Percentiles rank a stretch among this genome's conserved stretches.
phyloP scores from a whole-genome alignment of 2,888 invertebrate species.

The Hydrotaea cyrtoneurina region DNA sequence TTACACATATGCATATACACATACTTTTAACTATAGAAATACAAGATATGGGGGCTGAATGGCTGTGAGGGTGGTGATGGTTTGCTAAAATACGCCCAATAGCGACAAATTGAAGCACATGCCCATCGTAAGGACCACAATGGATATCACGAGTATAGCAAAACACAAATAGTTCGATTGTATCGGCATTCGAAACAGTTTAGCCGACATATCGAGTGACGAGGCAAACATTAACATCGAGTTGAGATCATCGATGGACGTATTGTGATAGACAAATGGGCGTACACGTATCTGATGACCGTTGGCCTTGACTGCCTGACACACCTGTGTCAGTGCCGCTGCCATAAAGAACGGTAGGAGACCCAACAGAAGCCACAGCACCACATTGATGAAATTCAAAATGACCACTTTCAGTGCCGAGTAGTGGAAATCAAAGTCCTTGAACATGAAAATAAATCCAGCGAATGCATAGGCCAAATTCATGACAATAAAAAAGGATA shows the following conservation, averaged over 20 bases:
- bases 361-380: constrained; percentile 77
- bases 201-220: constrained; percentile 87
- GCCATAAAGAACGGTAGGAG: constrained; percentile 83
- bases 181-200: constrained; percentile 88
- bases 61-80: neutral
- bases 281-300: constrained; percentile 90
- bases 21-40: neutral
- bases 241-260: constrained; percentile 88
- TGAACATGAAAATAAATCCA: constrained; percentile 79
- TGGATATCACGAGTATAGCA: constrained; percentile 83
- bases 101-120: constrained; percentile 83
- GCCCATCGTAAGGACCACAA: constrained; percentile 86
- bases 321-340: constrained; percentile 87
- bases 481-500: constrained; percentile 88
- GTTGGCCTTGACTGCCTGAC: constrained; percentile 86
- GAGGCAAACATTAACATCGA: constrained; percentile 89
- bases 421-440: constrained; percentile 83
- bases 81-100: constrained; percentile 6
- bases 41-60: neutral
- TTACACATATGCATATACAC: neutral
- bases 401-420: constrained; percentile 83
- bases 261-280: constrained; percentile 90
- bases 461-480: constrained; percentile 88
- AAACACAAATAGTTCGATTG: constrained; percentile 86
- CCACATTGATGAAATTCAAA: constrained; percentile 85